A percentile compares a stretch with the other conserved stretches of the same genome.
Conservation (phyloP, 2,113 vertebrate genomes). For the Nothobranchius furzeri region DNA sequence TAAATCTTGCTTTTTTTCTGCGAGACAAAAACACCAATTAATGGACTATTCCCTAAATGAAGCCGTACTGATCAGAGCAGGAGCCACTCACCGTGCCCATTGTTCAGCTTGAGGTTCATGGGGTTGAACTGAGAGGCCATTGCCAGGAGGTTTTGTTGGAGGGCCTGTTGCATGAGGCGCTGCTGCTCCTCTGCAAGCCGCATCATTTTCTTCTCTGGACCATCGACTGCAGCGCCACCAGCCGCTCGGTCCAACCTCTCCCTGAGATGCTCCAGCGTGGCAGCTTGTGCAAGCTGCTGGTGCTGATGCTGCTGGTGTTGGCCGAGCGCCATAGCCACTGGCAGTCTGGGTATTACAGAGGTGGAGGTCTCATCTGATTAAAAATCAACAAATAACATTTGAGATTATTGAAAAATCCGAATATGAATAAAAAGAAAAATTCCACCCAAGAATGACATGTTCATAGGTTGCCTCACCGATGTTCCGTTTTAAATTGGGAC, state of each 20-base stretch:
- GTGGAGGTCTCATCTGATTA: conserved; percentile 68
- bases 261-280: conserved; percentile 89
- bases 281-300: conserved; percentile 83
- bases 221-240: conserved; percentile 67
- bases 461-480: conserved; percentile 44
- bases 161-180: conserved; percentile 91
- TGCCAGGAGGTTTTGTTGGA: conserved; percentile 92
- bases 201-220: conserved; percentile 86
- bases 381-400: background rate
- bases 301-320: conserved; percentile 73
- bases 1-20: conserved; percentile 81
- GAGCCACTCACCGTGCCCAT: conserved; percentile 81
- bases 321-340: conserved; percentile 82
- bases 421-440: background rate
- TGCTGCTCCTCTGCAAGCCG: conserved; percentile 90
- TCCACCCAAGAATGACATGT: no score
- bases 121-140: conserved; percentile 91
- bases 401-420: background rate
- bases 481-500: conserved; percentile 86
- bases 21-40: background rate
- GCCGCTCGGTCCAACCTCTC: conserved; percentile 86
- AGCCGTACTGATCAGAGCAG: background rate
- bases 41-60: background rate
- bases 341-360: conserved; percentile 81
- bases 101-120: conserved; percentile 87